Base-by-base conservation (phyloP, 2,888 invertebrate genomes). In the Dione juno region DNA sequence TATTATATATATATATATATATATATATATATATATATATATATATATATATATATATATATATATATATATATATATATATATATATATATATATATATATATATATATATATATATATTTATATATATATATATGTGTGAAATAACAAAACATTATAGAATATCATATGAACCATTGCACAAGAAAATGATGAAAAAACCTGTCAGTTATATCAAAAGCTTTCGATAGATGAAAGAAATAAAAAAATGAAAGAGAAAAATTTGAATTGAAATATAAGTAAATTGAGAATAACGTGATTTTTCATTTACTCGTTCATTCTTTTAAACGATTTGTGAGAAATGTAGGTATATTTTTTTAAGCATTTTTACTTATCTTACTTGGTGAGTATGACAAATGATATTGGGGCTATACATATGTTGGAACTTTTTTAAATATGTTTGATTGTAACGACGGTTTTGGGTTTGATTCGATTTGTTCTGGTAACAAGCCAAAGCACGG, bases 281-380 rank as follows among this genome's bases (percentile, higher is more conserved):
- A 45, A 45, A 61, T 61, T 45, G n/a, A 45, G 28, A 61, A 35
- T 61, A 45, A 61, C 45, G 43, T 11, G 45, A 61, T 61, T 61
- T 61, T 61, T 28, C 37, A 40, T 40, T 35, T 28, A 28, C 45
- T 43, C 43, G 45, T 45, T 61, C 11, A 35, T 61, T 45, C 28
- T 61, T 35, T 61, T 61, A 45, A 35, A 35, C 28, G 28, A 28
- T 43, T 61, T n/a, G 9, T 28, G 3, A n/a, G 61, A 35, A n/a
- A 45, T 10, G n/a, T n/a, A n/a, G 3, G 37, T 28, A 35, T 59
- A 43, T 59, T 59, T 61, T 59, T 59, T 59, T 19, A 37, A 43
- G 41, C 7, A 41, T 41, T 21, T 14, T 14, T 40, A 14, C 21
- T 21, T 11, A 13, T 21, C 10, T 14, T 40, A 14, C 21, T 21